Conservation (phyloP, 2,888 invertebrate species). For the Thera britannica region DNA sequence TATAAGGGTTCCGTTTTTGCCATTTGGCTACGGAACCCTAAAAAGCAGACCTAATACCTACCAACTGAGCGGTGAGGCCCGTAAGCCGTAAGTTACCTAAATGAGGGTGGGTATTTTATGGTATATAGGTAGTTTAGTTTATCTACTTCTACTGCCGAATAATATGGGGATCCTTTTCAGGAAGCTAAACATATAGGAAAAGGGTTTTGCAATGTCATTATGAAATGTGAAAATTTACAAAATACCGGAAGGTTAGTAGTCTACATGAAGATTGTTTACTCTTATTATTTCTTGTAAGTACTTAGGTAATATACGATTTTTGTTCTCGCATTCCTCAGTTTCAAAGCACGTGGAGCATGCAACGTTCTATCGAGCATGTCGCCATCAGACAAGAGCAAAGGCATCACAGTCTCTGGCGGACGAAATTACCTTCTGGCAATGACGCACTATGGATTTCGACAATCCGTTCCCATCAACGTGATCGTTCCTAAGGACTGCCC, state of each 20-base stretch:
- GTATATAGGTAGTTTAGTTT: not conserved
- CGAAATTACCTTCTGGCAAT: constrained; percentile 59
- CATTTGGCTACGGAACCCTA: too few relatives aligned
- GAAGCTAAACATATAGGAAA: constrained; percentile 82
- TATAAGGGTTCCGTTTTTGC: too few relatives aligned
- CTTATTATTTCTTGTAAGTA: not conserved
- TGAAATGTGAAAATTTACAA: constrained; percentile 93
- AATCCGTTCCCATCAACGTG: constrained; percentile 60
- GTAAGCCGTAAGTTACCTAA: too few relatives aligned
- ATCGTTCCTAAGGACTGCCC: constrained; percentile 57
- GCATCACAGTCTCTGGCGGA: constrained; percentile 58
- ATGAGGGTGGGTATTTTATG: too few relatives aligned
- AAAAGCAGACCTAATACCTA: too few relatives aligned
- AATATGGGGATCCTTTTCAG: constrained; percentile 50
- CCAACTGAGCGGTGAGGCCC: too few relatives aligned
- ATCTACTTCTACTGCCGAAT: not conserved
- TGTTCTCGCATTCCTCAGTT: constrained; percentile 44
- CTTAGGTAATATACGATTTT: not conserved
- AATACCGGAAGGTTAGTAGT: constrained; percentile 88
- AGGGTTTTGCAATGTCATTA: constrained; percentile 78
- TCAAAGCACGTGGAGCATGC: constrained; percentile 61
- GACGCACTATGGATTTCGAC: constrained; percentile 55
- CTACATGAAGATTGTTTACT: not conserved
- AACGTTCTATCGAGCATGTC: constrained; percentile 53
- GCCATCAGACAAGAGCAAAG: constrained; percentile 52